These are phyloP conservation scores for Callopanchax toddi DNA, from an alignment of 2,113 vertebrate species.

Conservation along the genomic window DNA sequence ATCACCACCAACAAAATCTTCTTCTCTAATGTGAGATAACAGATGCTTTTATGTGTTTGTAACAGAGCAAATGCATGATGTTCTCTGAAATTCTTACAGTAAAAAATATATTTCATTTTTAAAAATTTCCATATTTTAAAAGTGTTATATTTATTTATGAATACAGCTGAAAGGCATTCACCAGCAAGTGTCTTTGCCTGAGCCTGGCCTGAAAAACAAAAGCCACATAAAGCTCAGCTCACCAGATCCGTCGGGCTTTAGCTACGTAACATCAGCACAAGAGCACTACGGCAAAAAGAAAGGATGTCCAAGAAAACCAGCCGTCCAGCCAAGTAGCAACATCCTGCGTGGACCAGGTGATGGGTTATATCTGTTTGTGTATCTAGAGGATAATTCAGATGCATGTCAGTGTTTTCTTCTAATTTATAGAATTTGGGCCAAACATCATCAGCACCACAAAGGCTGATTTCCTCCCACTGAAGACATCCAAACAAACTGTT, in stretches of 20 bases:
- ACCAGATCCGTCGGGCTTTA: not conserved
- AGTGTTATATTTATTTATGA: not conserved
- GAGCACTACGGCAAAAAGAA: constrained; percentile 22
- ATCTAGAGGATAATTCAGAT: not conserved
- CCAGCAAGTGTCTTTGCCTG: not conserved
- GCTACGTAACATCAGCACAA: constrained; percentile 47
- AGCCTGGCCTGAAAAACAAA: constrained; percentile 6
- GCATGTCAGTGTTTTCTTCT: not conserved
- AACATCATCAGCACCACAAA: constrained; percentile 37
- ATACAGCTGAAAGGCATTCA: constrained; percentile 22
- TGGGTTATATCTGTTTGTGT: not conserved
- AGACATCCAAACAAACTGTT: constrained; percentile 4
- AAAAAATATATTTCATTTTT: too few species aligned
- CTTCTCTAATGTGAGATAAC: constrained; percentile 47
- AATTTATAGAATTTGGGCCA: constrained; percentile 30
- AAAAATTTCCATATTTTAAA: not conserved
- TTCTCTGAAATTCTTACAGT: too few species aligned
- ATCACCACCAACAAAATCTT: constrained; percentile 33
- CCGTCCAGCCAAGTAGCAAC: constrained; percentile 12
- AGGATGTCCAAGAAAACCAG: not conserved
- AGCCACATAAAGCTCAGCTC: constrained; percentile 45
- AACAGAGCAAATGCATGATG: not conserved
- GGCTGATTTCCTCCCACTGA: constrained; percentile 31
- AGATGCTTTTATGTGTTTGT: not conserved
- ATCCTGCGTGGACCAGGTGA: constrained; percentile 48